Percentiles rank a stretch among this genome's conserved stretches.
These are phyloP conservation scores for Caenorhabditis sulstoni DNA, from an alignment of 2,888 invertebrate genomes.

Conservation along the genomic window DNA sequence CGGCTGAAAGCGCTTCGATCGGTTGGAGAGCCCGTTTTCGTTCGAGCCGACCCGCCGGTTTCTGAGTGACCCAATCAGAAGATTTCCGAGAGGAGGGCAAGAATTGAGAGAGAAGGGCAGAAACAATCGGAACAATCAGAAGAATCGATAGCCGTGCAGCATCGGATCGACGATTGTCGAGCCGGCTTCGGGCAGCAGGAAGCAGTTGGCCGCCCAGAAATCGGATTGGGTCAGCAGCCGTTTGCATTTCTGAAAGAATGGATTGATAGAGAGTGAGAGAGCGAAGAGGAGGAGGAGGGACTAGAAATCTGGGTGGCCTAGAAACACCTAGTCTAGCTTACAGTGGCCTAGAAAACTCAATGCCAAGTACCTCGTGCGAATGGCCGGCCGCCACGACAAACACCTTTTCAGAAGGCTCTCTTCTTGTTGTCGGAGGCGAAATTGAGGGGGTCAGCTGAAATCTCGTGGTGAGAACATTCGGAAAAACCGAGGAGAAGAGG, in stretches of 20 bases:
- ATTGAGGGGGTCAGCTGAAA: too few relatives aligned
- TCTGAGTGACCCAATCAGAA: too few relatives aligned
- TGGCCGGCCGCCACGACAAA: too few relatives aligned
- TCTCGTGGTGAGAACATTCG: too few relatives aligned
- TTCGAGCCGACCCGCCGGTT: too few relatives aligned
- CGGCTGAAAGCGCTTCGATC: too few relatives aligned
- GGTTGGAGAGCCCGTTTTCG: too few relatives aligned
- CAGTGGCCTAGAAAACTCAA: too few relatives aligned
- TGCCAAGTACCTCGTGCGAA: too few relatives aligned
- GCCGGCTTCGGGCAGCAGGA: constrained; percentile 78
- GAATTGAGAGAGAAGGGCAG: background rate
- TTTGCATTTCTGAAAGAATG: constrained; percentile 39
- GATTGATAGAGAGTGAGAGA: background rate
- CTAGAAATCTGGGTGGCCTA: background rate
- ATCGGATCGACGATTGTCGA: constrained; percentile 78
- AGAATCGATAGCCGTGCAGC: constrained; percentile 73
- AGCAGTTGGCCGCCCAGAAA: constrained; percentile 67
- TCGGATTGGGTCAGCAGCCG: constrained; percentile 48
- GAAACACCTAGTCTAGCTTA: too few relatives aligned
- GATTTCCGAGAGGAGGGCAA: constrained; percentile 10
- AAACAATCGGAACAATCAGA: constrained; percentile 30
- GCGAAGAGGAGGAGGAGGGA: background rate
- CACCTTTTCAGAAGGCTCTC: too few relatives aligned
- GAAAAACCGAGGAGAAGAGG: background rate
- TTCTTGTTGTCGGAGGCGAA: too few relatives aligned